Base-by-base conservation (phyloP, 1,140 invertebrate genomes). In the Dendroctonus valens region DNA sequence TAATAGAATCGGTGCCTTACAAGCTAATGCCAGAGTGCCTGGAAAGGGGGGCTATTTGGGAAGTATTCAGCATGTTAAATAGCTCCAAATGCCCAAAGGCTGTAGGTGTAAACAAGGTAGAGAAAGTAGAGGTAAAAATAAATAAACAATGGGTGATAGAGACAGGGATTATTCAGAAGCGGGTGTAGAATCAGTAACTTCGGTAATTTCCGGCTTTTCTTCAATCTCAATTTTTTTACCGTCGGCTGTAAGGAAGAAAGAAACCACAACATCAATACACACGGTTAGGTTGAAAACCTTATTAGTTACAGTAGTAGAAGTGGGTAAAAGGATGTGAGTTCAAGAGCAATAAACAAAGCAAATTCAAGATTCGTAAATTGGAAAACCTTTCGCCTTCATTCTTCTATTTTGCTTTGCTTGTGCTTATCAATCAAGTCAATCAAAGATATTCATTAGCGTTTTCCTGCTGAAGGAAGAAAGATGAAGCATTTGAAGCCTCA, bases 231-330 rank as follows among this genome's bases (percentile, higher is more conserved):
- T 59, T 59, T 68, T 68, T 68, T 68, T 68, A 67, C 65, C 74
- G 53, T 73, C 70, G 65, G 70, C 74, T 76, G 74, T 51, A 74
- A 74, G 70, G 68, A 76, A 73, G 68, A 74, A 74, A n/a, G 72
- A 72, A 72, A 73, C 63, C 65, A 71, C 62, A 66, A 60, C 63
- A 65, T 65, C 63, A 65, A 65, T 65, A 65, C 62, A 65, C 63
- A 59, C 63, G 26, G 55, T 65, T 65, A 65, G 55, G 12, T 12
- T 44, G 26, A 49, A 49, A 55, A 46, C 38, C 9, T 41, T 41
- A 42, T 41, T 57, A 50, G 48, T 46, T 46, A 46, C 42, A 46
- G 12, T 50, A 50, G 8, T 50, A 7, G 48, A 26, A 26, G 26
- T 26, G 26, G 26, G 26, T n/a, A n/a, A n/a, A n/a, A n/a, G n/a